These are phyloP conservation scores for Gymnothorax javanicus DNA, from an alignment of 2,797 vertebrate species.

Conservation along the genomic window DNA sequence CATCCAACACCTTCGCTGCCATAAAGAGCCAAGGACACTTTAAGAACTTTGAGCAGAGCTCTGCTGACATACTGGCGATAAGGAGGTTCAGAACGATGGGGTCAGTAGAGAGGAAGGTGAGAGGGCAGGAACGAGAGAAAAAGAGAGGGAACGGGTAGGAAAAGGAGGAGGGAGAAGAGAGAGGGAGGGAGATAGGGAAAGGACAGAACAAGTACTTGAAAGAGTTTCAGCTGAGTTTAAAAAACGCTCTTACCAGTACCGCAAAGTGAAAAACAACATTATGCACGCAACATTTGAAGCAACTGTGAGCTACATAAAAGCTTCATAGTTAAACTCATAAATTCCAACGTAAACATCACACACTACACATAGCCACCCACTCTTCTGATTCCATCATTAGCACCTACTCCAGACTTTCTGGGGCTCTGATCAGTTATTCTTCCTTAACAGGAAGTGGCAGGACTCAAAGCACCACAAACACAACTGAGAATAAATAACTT, in stretches of 20 bases:
- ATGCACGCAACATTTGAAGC: neutral
- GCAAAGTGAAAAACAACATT: neutral
- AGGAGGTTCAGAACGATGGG: neutral
- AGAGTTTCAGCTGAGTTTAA: neutral
- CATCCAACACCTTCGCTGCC: neutral
- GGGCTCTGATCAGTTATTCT: neutral
- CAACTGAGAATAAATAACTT: constrained; percentile 41
- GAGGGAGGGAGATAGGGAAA: neutral
- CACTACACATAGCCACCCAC: neutral
- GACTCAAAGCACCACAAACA: constrained; percentile 42
- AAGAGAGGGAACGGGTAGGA: too few relatives aligned
- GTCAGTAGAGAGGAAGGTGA: neutral
- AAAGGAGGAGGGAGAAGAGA: neutral
- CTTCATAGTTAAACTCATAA: neutral
- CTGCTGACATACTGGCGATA: neutral
- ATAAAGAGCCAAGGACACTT: neutral
- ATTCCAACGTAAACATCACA: neutral
- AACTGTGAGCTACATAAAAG: neutral
- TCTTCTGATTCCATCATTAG: neutral
- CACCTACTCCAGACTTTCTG: neutral
- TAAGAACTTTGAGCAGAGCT: neutral
- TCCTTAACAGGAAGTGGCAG: constrained; percentile 33
- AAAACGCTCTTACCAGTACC: neutral
- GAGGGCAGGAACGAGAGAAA: too few relatives aligned
- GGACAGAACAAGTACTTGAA: neutral